Percentiles rank a stretch among this genome's conserved stretches.
phyloP scores from a whole-genome alignment of 2,113 vertebrate species.

The Neopipo cinnamomea region DNA sequence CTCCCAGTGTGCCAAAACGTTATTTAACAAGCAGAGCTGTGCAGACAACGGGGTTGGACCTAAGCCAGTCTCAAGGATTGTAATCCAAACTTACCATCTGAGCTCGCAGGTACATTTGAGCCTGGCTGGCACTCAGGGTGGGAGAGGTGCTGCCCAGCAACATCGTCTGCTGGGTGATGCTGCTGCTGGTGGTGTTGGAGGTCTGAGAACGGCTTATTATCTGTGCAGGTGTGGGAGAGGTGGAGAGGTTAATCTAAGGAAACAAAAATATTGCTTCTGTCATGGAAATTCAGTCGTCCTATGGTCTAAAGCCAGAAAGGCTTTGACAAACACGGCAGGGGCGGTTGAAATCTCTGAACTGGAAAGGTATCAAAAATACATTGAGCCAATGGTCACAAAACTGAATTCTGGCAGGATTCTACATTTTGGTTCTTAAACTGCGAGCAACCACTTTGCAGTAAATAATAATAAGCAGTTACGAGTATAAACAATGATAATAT shows the following conservation, averaged over 20 bases:
- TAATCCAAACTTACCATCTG: slow-evolving; percentile 83
- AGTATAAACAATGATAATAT: neutral
- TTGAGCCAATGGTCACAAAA: neutral
- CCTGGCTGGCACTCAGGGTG: slow-evolving; percentile 87
- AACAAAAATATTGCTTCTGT: slow-evolving; percentile 71
- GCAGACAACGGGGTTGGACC: fast-evolving
- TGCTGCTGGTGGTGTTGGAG: slow-evolving; percentile 83
- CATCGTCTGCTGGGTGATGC: slow-evolving; percentile 92
- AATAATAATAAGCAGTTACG: neutral
- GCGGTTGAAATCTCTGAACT: slow-evolving; percentile 11
- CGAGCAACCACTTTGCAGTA: neutral
- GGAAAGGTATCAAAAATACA: neutral
- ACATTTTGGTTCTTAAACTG: neutral
- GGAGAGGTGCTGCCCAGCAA: slow-evolving; percentile 88
- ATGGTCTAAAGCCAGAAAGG: slow-evolving; percentile 48
- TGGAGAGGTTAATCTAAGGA: slow-evolving; percentile 87
- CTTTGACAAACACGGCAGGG: slow-evolving; percentile 32
- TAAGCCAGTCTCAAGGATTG: neutral
- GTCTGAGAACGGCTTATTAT: slow-evolving; percentile 87
- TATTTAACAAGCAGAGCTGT: neutral
- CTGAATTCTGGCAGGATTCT: neutral
- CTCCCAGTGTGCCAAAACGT: neutral
- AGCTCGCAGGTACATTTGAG: slow-evolving; percentile 95
- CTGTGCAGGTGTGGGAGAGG: slow-evolving; percentile 87
- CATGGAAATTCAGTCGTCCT: slow-evolving; percentile 62